Conservation (phyloP, 2,888 invertebrate genomes). For the Julus scanicus region DNA sequence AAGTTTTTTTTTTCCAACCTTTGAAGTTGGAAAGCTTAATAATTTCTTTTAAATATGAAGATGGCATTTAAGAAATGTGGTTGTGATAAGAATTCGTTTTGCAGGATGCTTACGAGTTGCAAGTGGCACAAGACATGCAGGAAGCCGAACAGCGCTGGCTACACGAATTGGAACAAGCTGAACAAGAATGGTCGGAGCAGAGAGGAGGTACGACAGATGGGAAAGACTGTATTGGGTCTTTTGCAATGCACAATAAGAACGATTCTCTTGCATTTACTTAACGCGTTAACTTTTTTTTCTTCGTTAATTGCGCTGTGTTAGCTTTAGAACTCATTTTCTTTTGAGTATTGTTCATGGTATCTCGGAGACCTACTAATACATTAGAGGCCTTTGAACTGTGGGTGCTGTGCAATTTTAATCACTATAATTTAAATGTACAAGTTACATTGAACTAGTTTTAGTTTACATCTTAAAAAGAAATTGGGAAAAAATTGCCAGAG, state of each 20-base stretch:
- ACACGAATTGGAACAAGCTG: conserved; percentile 72
- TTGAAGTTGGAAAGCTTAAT: too few species aligned
- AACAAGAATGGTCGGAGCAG: conserved; percentile 68
- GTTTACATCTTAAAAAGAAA: background rate
- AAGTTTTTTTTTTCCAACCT: too few species aligned
- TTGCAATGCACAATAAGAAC: background rate
- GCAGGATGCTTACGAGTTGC: conserved; percentile 73
- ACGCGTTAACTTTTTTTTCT: background rate
- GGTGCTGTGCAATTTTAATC: conserved; percentile 16
- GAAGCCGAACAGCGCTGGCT: conserved; percentile 75
- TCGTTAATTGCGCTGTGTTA: background rate
- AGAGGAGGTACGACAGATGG: conserved; percentile 24
- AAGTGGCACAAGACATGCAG: conserved; percentile 76
- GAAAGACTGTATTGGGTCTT: conserved; percentile 11
- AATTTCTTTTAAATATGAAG: too few species aligned
- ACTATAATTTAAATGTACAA: background rate
- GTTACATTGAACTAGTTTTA: background rate
- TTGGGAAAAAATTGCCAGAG: background rate
- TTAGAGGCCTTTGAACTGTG: background rate
- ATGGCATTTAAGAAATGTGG: too few species aligned
- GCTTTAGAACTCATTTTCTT: background rate
- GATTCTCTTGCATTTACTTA: background rate
- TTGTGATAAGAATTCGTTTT: conserved; percentile 44
- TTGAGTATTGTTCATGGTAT: background rate
- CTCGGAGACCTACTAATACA: background rate